These are phyloP conservation scores for Camponotus vicinus DNA, from an alignment of 1,140 invertebrate genomes.

Conservation along the genomic window DNA sequence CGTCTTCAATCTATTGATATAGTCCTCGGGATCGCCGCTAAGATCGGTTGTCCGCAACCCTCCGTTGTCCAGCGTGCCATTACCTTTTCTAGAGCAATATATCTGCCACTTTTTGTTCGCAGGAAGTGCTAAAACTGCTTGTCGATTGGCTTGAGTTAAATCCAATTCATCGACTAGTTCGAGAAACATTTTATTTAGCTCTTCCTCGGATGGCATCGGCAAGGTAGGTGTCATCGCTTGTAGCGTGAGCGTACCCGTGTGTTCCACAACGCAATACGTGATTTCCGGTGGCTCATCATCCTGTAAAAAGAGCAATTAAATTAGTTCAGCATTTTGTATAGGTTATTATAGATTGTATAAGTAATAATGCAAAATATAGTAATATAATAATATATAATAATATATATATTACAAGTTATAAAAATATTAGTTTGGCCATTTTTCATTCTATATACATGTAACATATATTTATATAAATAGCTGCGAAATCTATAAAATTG, in stretches of 20 bases:
- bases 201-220: slow-evolving; percentile 96
- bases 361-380: background rate
- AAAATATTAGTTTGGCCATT: background rate
- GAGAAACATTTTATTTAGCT: slow-evolving; percentile 96
- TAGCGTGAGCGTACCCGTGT: slow-evolving; percentile 93
- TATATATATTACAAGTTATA: background rate
- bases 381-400: too few species aligned
- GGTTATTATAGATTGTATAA: background rate
- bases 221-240: slow-evolving; percentile 94
- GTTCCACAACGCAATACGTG: slow-evolving; percentile 95
- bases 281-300: slow-evolving; percentile 97
- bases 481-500: background rate
- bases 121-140: slow-evolving; percentile 96
- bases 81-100: slow-evolving; percentile 96
- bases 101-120: slow-evolving; percentile 99
- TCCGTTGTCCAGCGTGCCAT: slow-evolving; percentile 86
- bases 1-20: slow-evolving; percentile 93
- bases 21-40: slow-evolving; percentile 93
- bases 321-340: background rate
- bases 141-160: slow-evolving; percentile 96
- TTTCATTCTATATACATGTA: background rate
- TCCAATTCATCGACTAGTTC: slow-evolving; percentile 98
- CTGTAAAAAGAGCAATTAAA: slow-evolving; percentile 84
- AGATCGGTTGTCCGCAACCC: slow-evolving; percentile 89
- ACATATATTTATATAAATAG: background rate